Evolutionary conservation across 2,888 invertebrate genomes (phyloP), one percentile per base, ranked within the genome.

Genomic region (Ischnura elegans): DNA sequence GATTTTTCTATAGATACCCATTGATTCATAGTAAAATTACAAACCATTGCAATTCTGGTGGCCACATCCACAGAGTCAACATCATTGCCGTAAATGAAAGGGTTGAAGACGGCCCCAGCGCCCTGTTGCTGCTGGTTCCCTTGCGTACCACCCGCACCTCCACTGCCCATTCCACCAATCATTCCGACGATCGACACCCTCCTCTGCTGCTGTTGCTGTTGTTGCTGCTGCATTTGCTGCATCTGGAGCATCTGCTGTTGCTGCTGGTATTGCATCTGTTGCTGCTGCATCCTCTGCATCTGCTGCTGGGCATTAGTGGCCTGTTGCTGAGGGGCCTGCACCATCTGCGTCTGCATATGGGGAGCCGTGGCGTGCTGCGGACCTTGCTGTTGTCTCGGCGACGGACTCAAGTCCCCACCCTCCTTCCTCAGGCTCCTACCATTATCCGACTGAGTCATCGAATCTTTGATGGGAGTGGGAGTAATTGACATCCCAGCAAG

Each of bases 51-150:
- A 87, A 99, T 99, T 94, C 99, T 96, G 0, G 99, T 99, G 16
- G 99, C 99, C 42, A 99, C 98, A 96, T 99, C 99, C 0, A 99
- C 99, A 0, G 99, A 99, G 96, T 99, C 99, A 0, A 99, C 98
- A 96, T 99, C 99, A 95, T 98, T 98, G 85, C 98, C 98, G 95
- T 98, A 98, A 95, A 99, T 98, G 95, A 99, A 98, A 0, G 99
- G 99, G 96, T 99, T 99, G 95, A 97, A 96, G 93, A 95, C 94
- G 94, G 95, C 94, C 94, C 95, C 94, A 95, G 95, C 16, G 94
- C 95, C 94, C 55, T 94, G 94, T 19, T 90, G 90, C 42, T 90
- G 90, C 93, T 55, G 66, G 94, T 87, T 51, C 87, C 93, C 93
- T 94, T 47, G 47, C 36, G 19, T 16, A 5, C n/a, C n/a, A 0